Evolutionary conservation across 1,140 invertebrate genomes (phyloP).

Genomic region (Rhagoletis pomonella): DNA sequence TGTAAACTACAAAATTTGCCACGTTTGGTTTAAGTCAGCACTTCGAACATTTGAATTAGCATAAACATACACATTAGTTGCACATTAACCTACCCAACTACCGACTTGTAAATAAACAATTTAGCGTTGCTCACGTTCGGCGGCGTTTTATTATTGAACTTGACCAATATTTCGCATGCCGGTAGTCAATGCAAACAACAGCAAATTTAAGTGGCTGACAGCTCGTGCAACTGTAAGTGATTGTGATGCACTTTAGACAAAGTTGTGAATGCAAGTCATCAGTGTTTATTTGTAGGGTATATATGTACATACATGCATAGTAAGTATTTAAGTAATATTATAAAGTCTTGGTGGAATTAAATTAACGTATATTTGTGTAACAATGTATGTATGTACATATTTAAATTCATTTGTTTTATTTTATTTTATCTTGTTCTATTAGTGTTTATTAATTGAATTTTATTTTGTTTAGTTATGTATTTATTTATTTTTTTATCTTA

Average conservation of each 20-base stretch:
- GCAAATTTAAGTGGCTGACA: not conserved
- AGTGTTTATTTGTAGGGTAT: too few relatives aligned
- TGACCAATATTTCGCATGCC: slow-evolving; percentile 38
- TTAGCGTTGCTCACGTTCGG: not conserved
- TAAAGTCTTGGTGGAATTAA: too few relatives aligned
- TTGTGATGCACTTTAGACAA: not conserved
- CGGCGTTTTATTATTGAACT: slow-evolving; percentile 12
- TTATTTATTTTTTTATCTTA: too few relatives aligned
- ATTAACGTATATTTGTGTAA: not conserved
- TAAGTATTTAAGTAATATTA: not conserved
- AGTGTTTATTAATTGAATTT: too few relatives aligned
- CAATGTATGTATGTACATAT: not conserved
- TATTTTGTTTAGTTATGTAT: too few relatives aligned
- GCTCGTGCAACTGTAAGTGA: slow-evolving; percentile 14
- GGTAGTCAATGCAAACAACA: slow-evolving; percentile 48
- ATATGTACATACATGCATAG: too few relatives aligned
- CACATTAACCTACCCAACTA: not conserved
- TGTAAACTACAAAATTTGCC: not conserved
- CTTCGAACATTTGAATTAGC: not conserved
- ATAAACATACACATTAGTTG: not conserved
- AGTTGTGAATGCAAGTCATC: not conserved
- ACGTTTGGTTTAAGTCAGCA: not conserved
- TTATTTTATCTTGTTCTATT: too few relatives aligned
- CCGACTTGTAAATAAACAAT: not conserved
- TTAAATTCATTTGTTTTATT: not conserved